phyloP scores from a whole-genome alignment of 2,888 invertebrate species.

The Stramonita haemastoma region DNA sequence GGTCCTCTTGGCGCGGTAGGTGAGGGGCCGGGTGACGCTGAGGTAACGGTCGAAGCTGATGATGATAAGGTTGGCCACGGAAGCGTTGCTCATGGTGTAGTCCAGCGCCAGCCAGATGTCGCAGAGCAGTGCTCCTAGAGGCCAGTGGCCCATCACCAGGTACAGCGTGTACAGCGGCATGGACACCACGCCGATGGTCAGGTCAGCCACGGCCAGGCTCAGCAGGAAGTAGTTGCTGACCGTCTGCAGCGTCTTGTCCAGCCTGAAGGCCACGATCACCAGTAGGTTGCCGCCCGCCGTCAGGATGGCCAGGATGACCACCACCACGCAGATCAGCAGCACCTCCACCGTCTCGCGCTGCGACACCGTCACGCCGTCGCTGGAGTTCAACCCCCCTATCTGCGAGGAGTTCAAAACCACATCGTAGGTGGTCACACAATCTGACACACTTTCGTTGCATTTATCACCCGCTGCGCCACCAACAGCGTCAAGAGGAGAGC shows the following conservation, averaged over 20 bases:
- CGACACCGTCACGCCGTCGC: background rate
- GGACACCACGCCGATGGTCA: slow-evolving; percentile 96
- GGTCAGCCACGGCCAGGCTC: slow-evolving; percentile 97
- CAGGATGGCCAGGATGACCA: slow-evolving; percentile 65
- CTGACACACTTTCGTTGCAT: background rate
- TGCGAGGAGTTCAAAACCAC: background rate
- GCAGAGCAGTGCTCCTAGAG: slow-evolving; percentile 90
- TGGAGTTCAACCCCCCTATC: background rate
- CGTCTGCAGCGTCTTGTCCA: slow-evolving; percentile 98
- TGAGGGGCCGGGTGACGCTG: slow-evolving; percentile 95
- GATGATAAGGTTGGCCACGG: slow-evolving; percentile 96
- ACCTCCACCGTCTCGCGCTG: slow-evolving; percentile 55
- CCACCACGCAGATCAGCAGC: slow-evolving; percentile 69
- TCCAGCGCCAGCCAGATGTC: slow-evolving; percentile 99
- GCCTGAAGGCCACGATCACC: slow-evolving; percentile 99
- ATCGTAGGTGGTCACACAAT: slow-evolving; percentile 28
- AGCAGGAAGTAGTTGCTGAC: slow-evolving; percentile 97
- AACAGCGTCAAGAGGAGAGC: background rate
- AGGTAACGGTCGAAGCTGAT: slow-evolving; percentile 97
- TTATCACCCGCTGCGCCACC: background rate
- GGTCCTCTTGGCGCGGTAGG: slow-evolving; percentile 96
- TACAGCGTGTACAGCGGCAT: slow-evolving; percentile 98
- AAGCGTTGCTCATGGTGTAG: slow-evolving; percentile 98
- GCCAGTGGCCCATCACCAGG: slow-evolving; percentile 93
- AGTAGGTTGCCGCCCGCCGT: slow-evolving; percentile 97